Evolutionary conservation across 2,888 invertebrate species (phyloP), one percentile per base, ranked within the genome.

Genomic region (Cheilosia variabilis): DNA sequence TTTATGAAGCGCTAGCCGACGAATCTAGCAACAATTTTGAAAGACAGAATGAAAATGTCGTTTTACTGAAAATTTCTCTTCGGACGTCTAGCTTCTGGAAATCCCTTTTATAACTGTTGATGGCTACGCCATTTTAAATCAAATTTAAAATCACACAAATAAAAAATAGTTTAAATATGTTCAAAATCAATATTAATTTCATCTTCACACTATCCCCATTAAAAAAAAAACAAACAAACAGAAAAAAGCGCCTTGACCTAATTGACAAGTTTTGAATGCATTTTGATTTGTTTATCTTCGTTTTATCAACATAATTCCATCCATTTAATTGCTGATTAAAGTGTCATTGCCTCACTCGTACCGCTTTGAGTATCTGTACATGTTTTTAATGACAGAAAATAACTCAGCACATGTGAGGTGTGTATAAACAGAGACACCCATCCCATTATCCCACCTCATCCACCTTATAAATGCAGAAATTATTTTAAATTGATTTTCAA

Each of bases 201-300:
- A 47, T 7, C 7, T 45, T 34, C 62, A 45, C 34, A 62, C 62
- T 62, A 62, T 62, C 62, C 62, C 62, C 62, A 17, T 45, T 17
- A 45, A 10, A 45, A 4, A 27, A 45, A 45, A 62, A 45, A 15
- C n/a, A 55, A 34, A 47, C 1, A 19, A 4, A 22, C 13, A 24
- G 4, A 10, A 17, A 53, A n/a, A n/a, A 27, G 27, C n/a, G 31
- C 27, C 31, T 31, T 31, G 55, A 31, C 37, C 57, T 58, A 17
- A 37, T 58, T 37, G 2, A 37, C 2, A 1, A 2, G 17, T 15
- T 57, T 34, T 37, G 13, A 53, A 53, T 53, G 4, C 2, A 0
- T 27, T 27, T 24, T 1, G 5, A 53, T n/a, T 53, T 52, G 9
- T 22, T 52, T 22, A 24, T n/a, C 7, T 45, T 47, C 19, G 2